Base-by-base conservation (phyloP, 2,888 invertebrate species). In the Glaucopsyche alexis region DNA sequence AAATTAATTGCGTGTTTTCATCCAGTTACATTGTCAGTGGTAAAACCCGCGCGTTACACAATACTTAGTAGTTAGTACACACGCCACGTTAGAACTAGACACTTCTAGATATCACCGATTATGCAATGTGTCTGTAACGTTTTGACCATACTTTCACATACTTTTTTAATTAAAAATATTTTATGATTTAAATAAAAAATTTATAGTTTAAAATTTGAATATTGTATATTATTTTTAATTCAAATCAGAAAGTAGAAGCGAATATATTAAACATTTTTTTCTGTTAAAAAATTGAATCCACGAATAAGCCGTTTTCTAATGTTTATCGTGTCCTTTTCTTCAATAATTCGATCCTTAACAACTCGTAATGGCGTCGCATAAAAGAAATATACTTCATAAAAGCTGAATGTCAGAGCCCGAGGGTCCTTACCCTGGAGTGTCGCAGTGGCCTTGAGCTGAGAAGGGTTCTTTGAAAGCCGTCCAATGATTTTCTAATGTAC, bases 51-150 rank as follows among this genome's bases (percentile, higher is more conserved):
- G 55, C 16, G 42, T 66, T 66, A 66, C 66, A 66, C 66, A 66
- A 72, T 64, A 64, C 38, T 72, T 38, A 47, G 47, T 64, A 64
- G n/a, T 72, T 38, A 47, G 47, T 47, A 45, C 60, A 11, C 55
- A 71, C 45, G 60, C 16, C 42, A 71, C 47, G 50, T 19, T 45
- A 38, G 55, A 29, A 52, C 52, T 76, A 80, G 83, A 78, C 81
- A 76, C 77, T 82, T 80, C 80, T 78, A 78, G 81, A 80, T 77
- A 78, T 76, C 42, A 73, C 78, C 16, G 75, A 75, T 83, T 83
- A 74, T 76, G 79, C 75, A 81, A 83, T 71, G 74, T 38, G 77
- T 74, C 81, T 72, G 78, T 75, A 16, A 75, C 82, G 71, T 72
- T 73, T 50, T 69, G 69, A 16, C 40, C 7, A 13, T n/a, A 42